Evolutionary conservation across 2,113 vertebrate genomes (phyloP), one percentile per base, ranked within the genome.

Genomic region (Onychorhynchus coronatus): DNA sequence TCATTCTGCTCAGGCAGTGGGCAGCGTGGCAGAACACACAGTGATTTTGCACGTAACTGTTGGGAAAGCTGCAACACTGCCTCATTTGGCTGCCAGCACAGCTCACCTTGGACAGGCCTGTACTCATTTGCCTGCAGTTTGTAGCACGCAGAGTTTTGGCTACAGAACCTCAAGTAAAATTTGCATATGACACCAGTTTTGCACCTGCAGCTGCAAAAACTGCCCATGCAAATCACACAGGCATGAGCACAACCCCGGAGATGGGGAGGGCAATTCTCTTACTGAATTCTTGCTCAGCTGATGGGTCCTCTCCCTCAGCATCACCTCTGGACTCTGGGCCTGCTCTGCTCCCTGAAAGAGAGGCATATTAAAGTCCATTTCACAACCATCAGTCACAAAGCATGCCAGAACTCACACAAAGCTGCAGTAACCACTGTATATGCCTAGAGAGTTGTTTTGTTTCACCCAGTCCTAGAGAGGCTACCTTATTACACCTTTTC

Each of bases 251-350:
- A 25, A 49, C 25, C 56, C 61, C 2, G 0, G 61, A 74, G 61
- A 74, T 2, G 23, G 49, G 15, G 13, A 92, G 14, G 52, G n/a
- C 44, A 52, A 27, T 25, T 91, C 14, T 77, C 96, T 97, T 97
- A 97, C 96, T 65, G 88, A 96, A 96, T 92, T 96, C 96, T 78
- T 89, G 88, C 80, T 97, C 96, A 58, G 92, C n/a, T 4, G 59
- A 55, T 1, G 61, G 2, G 0, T 97, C 96, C 42, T 96, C 96
- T 73, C 70, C 96, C 70, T 97, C 96, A 47, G 95, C 63, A 89
- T 37, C 88, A 75, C 88, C 88, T 96, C 88, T 94, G 80, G 93
- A 75, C 56, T 97, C 96, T 33, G 95, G 76, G 44, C 95, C 96
- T 50, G 91, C 15, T 93, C 91, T 96, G 93, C 52, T 95, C 37